Percentiles rank a stretch among this genome's conserved stretches.
These are phyloP conservation scores for Trachops cirrhosus DNA, from an alignment of 2,797 vertebrate species.

Conservation along the genomic window DNA sequence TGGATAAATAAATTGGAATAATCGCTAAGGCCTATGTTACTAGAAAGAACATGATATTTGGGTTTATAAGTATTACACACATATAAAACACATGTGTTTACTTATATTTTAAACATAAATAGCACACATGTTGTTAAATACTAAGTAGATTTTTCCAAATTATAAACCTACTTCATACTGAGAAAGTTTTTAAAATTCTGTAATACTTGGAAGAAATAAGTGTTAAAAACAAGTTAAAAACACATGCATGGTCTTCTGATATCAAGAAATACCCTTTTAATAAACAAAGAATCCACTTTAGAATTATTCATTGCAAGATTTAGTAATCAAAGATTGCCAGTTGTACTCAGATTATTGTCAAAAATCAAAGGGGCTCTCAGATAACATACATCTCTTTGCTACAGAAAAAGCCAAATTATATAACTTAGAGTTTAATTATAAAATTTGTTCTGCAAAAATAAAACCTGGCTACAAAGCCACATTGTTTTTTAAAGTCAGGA, in stretches of 20 bases:
- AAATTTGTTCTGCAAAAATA: neutral
- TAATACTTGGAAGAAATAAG: neutral
- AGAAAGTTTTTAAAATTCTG: neutral
- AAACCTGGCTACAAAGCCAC: neutral
- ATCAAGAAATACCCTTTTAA: slow-evolving; percentile 13
- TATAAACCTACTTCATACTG: neutral
- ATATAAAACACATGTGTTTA: neutral
- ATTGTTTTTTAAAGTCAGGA: neutral
- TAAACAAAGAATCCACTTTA: neutral
- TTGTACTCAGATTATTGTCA: neutral
- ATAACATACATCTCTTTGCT: neutral
- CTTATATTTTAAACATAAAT: neutral
- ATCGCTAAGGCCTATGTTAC: neutral
- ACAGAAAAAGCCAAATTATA: neutral
- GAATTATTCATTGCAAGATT: neutral
- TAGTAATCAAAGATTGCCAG: neutral
- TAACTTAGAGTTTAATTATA: neutral
- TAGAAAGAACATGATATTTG: neutral
- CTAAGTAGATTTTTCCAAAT: neutral
- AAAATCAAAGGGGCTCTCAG: neutral
- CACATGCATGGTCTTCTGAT: neutral
- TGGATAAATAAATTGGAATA: neutral
- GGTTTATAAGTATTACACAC: neutral
- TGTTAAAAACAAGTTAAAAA: neutral
- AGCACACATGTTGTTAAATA: neutral